These are phyloP conservation scores for Drosophila peninsularis DNA, from an alignment of 2,888 invertebrate species.

Conservation along the genomic window DNA sequence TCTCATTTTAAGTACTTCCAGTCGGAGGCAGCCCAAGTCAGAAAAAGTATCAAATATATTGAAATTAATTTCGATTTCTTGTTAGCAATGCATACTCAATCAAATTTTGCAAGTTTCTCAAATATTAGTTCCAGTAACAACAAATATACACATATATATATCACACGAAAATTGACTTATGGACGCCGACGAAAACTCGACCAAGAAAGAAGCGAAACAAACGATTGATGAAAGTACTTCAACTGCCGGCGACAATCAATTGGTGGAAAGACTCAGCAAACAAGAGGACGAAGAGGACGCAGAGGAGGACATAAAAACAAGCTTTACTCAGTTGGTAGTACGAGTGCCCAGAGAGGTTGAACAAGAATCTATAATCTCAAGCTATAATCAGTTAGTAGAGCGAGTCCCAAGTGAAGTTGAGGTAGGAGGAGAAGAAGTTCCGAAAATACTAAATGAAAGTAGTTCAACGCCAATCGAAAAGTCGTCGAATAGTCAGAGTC, in stretches of 20 bases:
- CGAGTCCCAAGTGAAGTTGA: too few species aligned
- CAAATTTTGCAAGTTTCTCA: background rate
- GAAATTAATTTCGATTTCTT: background rate
- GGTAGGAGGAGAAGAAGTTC: background rate
- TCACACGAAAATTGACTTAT: slow-evolving; percentile 1
- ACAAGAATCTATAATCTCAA: background rate
- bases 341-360: background rate
- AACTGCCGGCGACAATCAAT: background rate
- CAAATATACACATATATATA: background rate
- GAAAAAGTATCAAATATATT: background rate
- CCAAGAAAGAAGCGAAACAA: background rate
- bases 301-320: too few species aligned
- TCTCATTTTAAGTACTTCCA: background rate
- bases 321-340: background rate
- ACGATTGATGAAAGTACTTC: background rate
- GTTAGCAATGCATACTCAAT: slow-evolving; percentile 7
- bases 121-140: background rate
- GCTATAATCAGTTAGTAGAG: background rate
- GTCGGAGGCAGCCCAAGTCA: background rate
- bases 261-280: background rate
- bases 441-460: too few species aligned
- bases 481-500: background rate
- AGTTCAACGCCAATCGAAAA: background rate
- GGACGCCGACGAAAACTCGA: background rate
- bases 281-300: background rate